Base-by-base conservation (phyloP, 2,888 invertebrate genomes). In the Azorinus chamasolen region DNA sequence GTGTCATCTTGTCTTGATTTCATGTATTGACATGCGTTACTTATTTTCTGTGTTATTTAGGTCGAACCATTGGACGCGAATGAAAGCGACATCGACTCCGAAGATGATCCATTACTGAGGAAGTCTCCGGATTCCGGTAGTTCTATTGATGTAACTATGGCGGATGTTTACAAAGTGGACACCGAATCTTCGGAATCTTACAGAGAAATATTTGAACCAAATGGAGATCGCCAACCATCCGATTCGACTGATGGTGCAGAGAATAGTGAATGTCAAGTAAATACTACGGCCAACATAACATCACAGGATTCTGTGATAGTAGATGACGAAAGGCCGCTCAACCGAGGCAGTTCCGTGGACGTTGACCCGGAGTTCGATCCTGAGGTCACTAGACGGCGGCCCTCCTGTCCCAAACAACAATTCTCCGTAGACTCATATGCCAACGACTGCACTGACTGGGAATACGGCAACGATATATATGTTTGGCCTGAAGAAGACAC, bases 91-190 rank as follows among this genome's bases (percentile, higher is more conserved):
- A 37, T 51, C 51, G 78, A 69, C 10, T 64, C 74, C 50, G 77
- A 81, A 39, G 81, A 81, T 43, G 68, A 75, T 66, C 69, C 78
- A 58, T 53, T 81, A 46, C 58, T 81, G 46, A 71, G 72, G 55
- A 78, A 75, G 37, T 75, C 75, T 41, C 78, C 81, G 25, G 72
- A 71, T 39, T 75, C 71, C 27, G 79, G 73, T 57, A 79, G 74
- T 48, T 74, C 70, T n/a, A 54, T 74, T 57, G 79, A 79, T 37
- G 63, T 79, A 59, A 25, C 57, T 71, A 27, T 78, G 69, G 69
- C 63, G 53, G 62, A 61, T 62, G 73, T 55, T 51, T 54, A 73
- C 73, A 39, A 53, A 20, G 20, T 10, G 10, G 32, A 32, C 16
- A 53, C 6, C 53, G 53, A 53, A 27, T 53, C 53, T 25, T 4